Percentiles rank a stretch among this genome's conserved stretches.
These are phyloP conservation scores for Lacerta agilis DNA, from an alignment of 2,797 vertebrate species.

Conservation along the genomic window DNA sequence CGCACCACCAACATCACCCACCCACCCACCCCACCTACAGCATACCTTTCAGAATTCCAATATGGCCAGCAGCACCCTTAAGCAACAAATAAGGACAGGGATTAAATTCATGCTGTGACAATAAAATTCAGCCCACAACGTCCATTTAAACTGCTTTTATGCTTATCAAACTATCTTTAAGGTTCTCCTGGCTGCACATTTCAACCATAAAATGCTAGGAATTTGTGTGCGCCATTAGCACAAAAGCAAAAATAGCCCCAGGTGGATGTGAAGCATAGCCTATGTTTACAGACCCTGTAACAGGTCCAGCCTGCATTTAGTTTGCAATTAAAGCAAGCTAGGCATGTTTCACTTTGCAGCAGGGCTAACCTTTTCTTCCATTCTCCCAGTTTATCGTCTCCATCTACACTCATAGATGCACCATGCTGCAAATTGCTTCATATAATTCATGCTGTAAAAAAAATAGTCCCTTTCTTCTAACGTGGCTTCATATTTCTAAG, in stretches of 20 bases:
- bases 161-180: conserved; percentile 7
- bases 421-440: background rate
- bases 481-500: conserved; percentile 21
- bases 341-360: background rate
- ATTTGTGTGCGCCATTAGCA: background rate
- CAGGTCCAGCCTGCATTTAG: background rate
- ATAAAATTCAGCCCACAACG: background rate
- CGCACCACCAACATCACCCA: too few species aligned
- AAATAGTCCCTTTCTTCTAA: conserved; percentile 9
- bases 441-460: conserved; percentile 12
- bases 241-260: conserved; percentile 11
- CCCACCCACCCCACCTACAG: too few species aligned
- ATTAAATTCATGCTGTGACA: background rate
- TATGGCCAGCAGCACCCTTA: background rate
- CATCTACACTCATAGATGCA: background rate
- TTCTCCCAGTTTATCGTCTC: conserved; percentile 5
- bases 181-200: conserved; percentile 3
- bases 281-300: conserved; percentile 3
- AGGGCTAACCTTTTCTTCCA: background rate
- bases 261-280: background rate
- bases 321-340: conserved; percentile 25
- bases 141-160: background rate
- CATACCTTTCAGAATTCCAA: background rate
- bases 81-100: background rate
- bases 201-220: background rate